phyloP scores from a whole-genome alignment of 2,888 invertebrate species.

The Spodoptera picta region DNA sequence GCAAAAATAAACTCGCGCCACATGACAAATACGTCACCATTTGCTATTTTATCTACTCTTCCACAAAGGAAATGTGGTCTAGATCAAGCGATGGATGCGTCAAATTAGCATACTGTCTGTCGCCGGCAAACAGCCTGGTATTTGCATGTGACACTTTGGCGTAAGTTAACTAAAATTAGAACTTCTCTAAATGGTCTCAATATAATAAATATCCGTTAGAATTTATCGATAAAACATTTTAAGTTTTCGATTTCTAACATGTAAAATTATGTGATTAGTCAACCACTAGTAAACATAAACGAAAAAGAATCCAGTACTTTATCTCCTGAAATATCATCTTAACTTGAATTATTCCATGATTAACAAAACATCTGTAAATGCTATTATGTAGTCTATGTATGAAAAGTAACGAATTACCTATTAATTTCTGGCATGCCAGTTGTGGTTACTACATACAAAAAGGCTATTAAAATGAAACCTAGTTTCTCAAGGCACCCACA shows the following conservation, averaged over 20 bases:
- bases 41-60: conserved; percentile 79
- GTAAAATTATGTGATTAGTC: too few relatives aligned
- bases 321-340: too few relatives aligned
- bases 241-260: too few relatives aligned
- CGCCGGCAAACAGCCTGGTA: conserved; percentile 61
- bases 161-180: conserved; percentile 46
- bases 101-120: conserved; percentile 69
- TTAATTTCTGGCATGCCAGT: too few relatives aligned
- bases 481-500: conserved; percentile 62
- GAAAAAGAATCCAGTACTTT: too few relatives aligned
- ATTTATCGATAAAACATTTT: too few relatives aligned
- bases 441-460: not conserved
- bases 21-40: conserved; percentile 63
- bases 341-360: too few relatives aligned
- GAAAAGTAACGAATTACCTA: too few relatives aligned
- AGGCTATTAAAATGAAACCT: conserved; percentile 27
- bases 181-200: conserved; percentile 46
- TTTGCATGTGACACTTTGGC: conserved; percentile 59
- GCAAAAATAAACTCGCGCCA: conserved; percentile 10
- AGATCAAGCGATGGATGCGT: conserved; percentile 68
- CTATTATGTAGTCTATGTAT: too few relatives aligned
- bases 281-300: too few relatives aligned
- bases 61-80: conserved; percentile 79
- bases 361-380: too few relatives aligned
- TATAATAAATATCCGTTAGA: not conserved